Percentiles rank a stretch among this genome's conserved stretches.
Evolutionary conservation across 2,797 vertebrate genomes (phyloP).

Genomic region (Gymnodraco acuticeps): DNA sequence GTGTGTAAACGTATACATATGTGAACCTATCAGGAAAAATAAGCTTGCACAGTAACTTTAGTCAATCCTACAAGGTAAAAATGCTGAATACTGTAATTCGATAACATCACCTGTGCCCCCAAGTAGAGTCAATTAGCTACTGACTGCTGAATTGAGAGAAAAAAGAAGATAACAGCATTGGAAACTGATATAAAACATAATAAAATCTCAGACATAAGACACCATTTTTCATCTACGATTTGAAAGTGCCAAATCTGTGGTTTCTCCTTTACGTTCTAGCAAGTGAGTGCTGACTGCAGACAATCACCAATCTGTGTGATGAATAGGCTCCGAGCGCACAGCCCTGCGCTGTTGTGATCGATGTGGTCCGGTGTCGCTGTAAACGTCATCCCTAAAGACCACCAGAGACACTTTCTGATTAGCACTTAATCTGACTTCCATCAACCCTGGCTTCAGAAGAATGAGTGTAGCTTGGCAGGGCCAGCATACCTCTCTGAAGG

Average conservation of each 20-base stretch:
- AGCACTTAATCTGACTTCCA: constrained; percentile 71
- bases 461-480: constrained; percentile 51
- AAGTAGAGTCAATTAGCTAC: constrained; percentile 5
- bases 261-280: constrained; percentile 47
- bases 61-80: not conserved
- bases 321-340: constrained; percentile 37
- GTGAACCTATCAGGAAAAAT: not conserved
- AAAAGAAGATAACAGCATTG: constrained; percentile 3
- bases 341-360: constrained; percentile 60
- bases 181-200: constrained; percentile 43
- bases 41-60: constrained; percentile 1
- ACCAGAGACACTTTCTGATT: constrained; percentile 70
- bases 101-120: constrained; percentile 11
- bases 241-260: constrained; percentile 34
- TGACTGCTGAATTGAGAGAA: constrained; percentile 29
- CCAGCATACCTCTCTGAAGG: constrained; percentile 35
- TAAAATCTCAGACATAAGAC: constrained; percentile 26
- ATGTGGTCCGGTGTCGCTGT: constrained; percentile 67
- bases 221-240: constrained; percentile 54
- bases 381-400: constrained; percentile 67
- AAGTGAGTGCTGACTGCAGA: constrained; percentile 52
- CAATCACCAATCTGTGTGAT: constrained; percentile 64
- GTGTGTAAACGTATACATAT: not conserved
- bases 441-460: constrained; percentile 36
- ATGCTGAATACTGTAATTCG: not conserved